Evolutionary conservation across 2,113 vertebrate species (phyloP).

Genomic region (Hemichromis elongatus): DNA sequence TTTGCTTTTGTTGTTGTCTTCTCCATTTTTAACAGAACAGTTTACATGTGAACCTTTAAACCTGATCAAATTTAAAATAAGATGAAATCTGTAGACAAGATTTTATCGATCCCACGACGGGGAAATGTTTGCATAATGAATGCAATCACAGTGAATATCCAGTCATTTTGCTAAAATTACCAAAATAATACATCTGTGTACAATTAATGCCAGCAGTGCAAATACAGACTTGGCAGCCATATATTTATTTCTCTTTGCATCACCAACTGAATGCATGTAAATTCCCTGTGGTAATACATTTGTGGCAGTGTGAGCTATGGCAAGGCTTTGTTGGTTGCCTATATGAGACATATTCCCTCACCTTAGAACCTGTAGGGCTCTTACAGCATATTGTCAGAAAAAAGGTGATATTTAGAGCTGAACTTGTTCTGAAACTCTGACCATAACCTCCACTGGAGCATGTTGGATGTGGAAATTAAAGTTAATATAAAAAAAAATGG

Average conservation of each 20-base stretch:
- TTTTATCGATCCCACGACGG: no score
- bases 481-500: not conserved
- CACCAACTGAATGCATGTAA: not conserved
- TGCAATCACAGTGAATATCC: not conserved
- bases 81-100: not conserved
- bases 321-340: not conserved
- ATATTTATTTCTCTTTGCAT: not conserved
- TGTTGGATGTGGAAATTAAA: not conserved
- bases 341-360: not conserved
- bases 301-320: not conserved
- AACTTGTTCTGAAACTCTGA: not conserved
- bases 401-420: not conserved
- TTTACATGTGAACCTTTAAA: not conserved
- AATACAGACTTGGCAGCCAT: not conserved
- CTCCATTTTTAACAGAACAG: not conserved
- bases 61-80: rapidly evolving
- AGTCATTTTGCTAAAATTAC: not conserved
- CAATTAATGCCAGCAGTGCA: not conserved
- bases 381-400: not conserved
- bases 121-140: no score
- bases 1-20: not conserved
- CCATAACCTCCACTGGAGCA: not conserved
- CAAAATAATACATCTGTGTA: not conserved
- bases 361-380: not conserved
- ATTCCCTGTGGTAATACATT: not conserved